A percentile compares a stretch with the other conserved stretches of the same genome.
Conservation (phyloP, 2,888 invertebrate genomes). For the Lithophane semibrunnea region DNA sequence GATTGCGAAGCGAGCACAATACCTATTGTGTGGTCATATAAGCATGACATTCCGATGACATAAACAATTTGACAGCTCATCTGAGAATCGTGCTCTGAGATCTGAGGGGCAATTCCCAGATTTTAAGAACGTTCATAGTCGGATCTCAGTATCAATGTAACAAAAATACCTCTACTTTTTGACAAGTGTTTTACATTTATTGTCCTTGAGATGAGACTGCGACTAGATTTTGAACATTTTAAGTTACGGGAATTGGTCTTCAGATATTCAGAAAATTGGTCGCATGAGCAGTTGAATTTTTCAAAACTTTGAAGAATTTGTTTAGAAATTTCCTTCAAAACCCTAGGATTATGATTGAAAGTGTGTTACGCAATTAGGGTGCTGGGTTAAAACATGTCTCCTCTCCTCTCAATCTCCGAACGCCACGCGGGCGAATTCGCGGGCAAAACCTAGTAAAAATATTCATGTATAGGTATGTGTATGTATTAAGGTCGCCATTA, state of each 20-base stretch:
- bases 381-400: not conserved
- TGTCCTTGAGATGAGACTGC: too few species aligned
- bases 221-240: not conserved
- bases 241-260: not conserved
- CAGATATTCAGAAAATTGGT: not conserved
- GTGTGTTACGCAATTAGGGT: too few species aligned
- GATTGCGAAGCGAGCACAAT: constrained; percentile 4
- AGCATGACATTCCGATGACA: constrained; percentile 4
- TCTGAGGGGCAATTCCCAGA: not conserved
- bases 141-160: too few species aligned
- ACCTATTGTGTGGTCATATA: not conserved
- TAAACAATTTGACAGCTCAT: not conserved
- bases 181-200: not conserved
- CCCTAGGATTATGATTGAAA: too few species aligned
- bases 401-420: too few species aligned
- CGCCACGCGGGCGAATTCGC: not conserved
- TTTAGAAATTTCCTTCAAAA: too few species aligned
- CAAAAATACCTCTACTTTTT: not conserved
- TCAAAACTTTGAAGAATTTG: too few species aligned
- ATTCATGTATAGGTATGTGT: not conserved
- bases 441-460: not conserved
- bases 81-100: not conserved
- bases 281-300: too few species aligned
- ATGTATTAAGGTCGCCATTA: constrained; percentile 27
- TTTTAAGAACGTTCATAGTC: too few species aligned